Conservation (phyloP, 2,797 vertebrate species). For the Lithobates pipiens region DNA sequence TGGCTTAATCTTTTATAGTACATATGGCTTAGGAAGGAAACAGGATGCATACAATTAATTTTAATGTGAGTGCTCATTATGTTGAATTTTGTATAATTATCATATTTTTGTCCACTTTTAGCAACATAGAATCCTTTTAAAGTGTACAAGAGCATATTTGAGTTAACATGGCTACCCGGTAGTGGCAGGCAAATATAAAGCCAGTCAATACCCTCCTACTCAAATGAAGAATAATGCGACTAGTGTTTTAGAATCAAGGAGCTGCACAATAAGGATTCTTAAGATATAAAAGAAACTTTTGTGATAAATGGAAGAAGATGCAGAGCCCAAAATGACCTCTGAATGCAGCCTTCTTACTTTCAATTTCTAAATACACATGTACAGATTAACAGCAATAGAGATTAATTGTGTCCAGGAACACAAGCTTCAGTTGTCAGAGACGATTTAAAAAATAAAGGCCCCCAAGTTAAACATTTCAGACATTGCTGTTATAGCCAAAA, state of each 20-base stretch:
- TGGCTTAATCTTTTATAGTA: background rate
- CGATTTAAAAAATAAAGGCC: slow-evolving; percentile 50
- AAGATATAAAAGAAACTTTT: slow-evolving; percentile 54
- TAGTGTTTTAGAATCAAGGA: slow-evolving; percentile 51
- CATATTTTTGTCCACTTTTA: background rate
- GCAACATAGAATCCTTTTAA: slow-evolving; percentile 30
- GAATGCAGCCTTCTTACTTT: slow-evolving; percentile 27
- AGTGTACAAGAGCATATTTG: slow-evolving; percentile 29
- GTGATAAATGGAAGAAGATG: slow-evolving; percentile 39
- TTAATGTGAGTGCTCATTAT: slow-evolving; percentile 20
- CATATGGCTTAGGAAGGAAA: background rate
- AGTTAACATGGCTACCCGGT: slow-evolving; percentile 39
- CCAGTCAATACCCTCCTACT: background rate
- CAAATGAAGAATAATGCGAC: slow-evolving; percentile 54
- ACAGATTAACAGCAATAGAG: slow-evolving; percentile 43
- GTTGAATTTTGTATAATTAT: slow-evolving; percentile 22
- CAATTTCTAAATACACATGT: slow-evolving; percentile 38
- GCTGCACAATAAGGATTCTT: slow-evolving; percentile 19
- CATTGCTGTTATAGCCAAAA: slow-evolving; percentile 27
- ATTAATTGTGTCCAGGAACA: slow-evolving; percentile 49
- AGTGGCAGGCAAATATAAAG: slow-evolving; percentile 23
- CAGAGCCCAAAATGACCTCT: slow-evolving; percentile 47
- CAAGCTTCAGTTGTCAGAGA: slow-evolving; percentile 32
- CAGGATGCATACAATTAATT: slow-evolving; percentile 16
- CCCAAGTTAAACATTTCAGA: slow-evolving; percentile 26